Evolutionary conservation across 2,113 vertebrate genomes (phyloP), one percentile per base, ranked within the genome.

Genomic region (Saimiri boliviensis): DNA sequence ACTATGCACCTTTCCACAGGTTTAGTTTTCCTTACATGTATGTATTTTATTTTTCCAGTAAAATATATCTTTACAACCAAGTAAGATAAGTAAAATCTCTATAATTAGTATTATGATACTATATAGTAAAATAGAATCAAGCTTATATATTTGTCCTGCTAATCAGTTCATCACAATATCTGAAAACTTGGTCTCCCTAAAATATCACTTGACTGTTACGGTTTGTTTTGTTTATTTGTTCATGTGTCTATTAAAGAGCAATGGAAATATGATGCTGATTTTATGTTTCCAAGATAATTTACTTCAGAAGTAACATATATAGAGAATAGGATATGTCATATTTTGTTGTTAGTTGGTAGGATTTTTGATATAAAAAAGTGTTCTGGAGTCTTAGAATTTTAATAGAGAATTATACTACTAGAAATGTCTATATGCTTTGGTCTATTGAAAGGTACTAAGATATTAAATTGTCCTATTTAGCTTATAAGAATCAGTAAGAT

Each of bases 401-500:
- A 86, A 85, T 25, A 93, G 56, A 97, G 70, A 95, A 91, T 98
- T 85, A 80, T 89, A 5, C 47, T 56, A 45, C 95, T 94, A 90
- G 92, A 96, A 95, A 98, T 97, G 21, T 89, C 37, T 97, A 84
- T 97, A 4, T 95, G 66, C 94, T 98, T 97, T 91, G 88, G 73
- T 97, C 45, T 91, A 73, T 49, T 97, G 89, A 97, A 98, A 96
- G 13, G 4, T 86, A 96, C 80, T 27, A 89, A 94, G 45, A 37
- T 97, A 87, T 96, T 98, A 97, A 97, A 94, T 97, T 97, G 93
- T 91, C 49, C 88, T 86, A 68, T 97, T 80, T 89, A 98, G 83
- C 89, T 98, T 98, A 98, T 87, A 95, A n/a, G 23, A 97, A 98
- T 98, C 92, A 96, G 97, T 97, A 95, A 8, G 19, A 80, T 70